Evolutionary conservation across 2,797 vertebrate genomes (phyloP), one percentile per base, ranked within the genome.

Genomic region (Bovichtus variegatus): DNA sequence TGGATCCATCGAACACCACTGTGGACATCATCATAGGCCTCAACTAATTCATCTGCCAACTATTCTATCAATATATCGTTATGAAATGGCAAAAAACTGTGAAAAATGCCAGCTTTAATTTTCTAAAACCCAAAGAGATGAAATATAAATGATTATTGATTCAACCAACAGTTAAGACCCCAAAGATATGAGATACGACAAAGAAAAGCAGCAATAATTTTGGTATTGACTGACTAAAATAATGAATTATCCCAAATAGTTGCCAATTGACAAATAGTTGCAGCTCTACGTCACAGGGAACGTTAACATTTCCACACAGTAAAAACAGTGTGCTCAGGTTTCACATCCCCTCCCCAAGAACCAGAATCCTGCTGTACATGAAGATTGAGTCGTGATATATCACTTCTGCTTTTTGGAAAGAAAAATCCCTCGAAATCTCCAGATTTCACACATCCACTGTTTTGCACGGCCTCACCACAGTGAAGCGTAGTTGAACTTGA

Each of bases 401-500:
- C 11, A 19, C 36, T 15, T 9, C 6, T 9, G 8, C 13, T 71
- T 4, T 23, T 13, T 11, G 15, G 27, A 27, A 36, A 55, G 3
- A 1, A 27, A 57, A 38, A 10, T 11, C 2, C 5, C 0, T n/a
- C 0, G 1, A 49, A 62, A 41, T 8, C 36, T 43, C 19, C 38
- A 36, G 47, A 57, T 62, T 15, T 51, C 25, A 31, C 0, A 0
- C 9, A n/a, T 15, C 15, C 16, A 1, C 1, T 5, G 21, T 0
- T 50, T 5, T 13, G 1, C 0, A 0, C 31, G 9, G 53, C 57
- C 49, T 97, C 91, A 98, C 97, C 97, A 98, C 59, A 97, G 87
- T 0, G 95, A 95, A 0, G 90, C 62, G 82, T 95, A 97, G 93
- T 96, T 96, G 89, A 98, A 98, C 50, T 71, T 88, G 81, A 98